These are phyloP conservation scores for Cryptops parisi DNA, from an alignment of 2,888 invertebrate genomes.

Conservation along the genomic window DNA sequence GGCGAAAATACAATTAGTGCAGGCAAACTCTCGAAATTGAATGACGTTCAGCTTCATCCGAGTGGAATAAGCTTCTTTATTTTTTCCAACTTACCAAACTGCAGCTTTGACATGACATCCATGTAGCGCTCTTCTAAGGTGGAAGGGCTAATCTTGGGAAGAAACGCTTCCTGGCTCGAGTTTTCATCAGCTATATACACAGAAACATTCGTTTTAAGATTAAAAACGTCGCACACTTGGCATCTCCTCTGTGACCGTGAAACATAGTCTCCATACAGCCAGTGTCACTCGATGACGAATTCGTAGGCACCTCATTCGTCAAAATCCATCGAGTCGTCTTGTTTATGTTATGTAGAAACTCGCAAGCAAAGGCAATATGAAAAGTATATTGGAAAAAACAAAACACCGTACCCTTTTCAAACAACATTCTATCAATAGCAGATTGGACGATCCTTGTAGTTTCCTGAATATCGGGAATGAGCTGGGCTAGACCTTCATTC, in stretches of 20 bases:
- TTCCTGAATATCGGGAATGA: conserved; percentile 80
- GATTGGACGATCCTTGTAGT: conserved; percentile 36
- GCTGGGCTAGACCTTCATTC: conserved; percentile 71
- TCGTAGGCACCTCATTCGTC: too few relatives aligned
- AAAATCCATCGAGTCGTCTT: too few relatives aligned
- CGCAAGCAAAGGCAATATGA: too few relatives aligned
- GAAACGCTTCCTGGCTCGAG: not conserved
- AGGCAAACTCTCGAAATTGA: not conserved
- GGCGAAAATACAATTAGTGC: not conserved
- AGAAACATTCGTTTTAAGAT: too few relatives aligned
- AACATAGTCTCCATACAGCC: too few relatives aligned
- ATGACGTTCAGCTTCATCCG: too few relatives aligned
- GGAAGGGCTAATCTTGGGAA: conserved; percentile 8
- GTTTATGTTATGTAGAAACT: too few relatives aligned
- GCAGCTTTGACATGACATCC: conserved; percentile 71
- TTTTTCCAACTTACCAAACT: conserved; percentile 53
- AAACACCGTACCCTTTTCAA: not conserved
- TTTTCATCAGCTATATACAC: not conserved
- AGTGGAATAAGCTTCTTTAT: too few relatives aligned
- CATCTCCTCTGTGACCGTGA: too few relatives aligned
- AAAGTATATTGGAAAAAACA: too few relatives aligned
- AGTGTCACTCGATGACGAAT: too few relatives aligned
- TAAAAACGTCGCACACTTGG: too few relatives aligned
- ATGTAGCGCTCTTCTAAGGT: conserved; percentile 60
- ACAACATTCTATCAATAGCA: conserved; percentile 22